Conservation (phyloP, 2,888 invertebrate genomes). For the Machimus atricapillus region DNA sequence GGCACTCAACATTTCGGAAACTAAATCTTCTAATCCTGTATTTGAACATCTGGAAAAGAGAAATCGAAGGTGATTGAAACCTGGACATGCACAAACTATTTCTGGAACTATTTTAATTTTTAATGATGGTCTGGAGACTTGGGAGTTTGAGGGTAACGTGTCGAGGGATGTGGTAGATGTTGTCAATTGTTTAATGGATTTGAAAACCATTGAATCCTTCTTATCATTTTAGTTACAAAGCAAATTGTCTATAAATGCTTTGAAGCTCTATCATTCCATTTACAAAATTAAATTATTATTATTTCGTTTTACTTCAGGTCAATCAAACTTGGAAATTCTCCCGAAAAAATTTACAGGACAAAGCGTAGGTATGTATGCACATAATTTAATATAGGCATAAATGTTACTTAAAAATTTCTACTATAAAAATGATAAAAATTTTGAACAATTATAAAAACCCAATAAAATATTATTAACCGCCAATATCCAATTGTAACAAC, state of each 20-base stretch:
- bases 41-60: slow-evolving; percentile 57
- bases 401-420: no score
- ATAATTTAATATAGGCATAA: no score
- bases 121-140: not conserved
- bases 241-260: not conserved
- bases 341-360: no score
- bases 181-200: not conserved
- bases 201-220: not conserved
- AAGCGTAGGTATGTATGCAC: no score
- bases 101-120: not conserved
- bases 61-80: not conserved
- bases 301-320: no score
- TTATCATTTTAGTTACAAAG: not conserved
- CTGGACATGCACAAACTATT: not conserved
- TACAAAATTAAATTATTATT: no score
- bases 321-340: no score
- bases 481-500: not conserved
- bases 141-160: not conserved
- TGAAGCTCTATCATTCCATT: not conserved
- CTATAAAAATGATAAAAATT: no score
- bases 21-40: slow-evolving; percentile 60
- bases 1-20: slow-evolving; percentile 63
- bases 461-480: no score
- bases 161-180: not conserved
- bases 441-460: no score